Evolutionary conservation across 1,140 invertebrate species (phyloP), one percentile per base, ranked within the genome.

Genomic region (Aricia agestis): DNA sequence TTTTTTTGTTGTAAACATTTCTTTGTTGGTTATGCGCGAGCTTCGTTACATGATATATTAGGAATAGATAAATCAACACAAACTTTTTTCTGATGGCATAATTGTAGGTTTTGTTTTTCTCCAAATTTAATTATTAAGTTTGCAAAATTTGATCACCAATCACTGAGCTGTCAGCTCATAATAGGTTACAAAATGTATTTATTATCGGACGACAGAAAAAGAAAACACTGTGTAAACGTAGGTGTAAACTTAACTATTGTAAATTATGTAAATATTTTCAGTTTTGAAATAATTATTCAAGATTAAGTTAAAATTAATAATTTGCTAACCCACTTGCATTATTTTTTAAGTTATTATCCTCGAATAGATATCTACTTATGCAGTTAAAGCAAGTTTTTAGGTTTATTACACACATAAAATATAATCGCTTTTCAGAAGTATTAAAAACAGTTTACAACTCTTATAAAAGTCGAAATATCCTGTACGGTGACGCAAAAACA

Each of bases 1-100:
- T 69, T 68, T 71, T 70, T 74, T 74, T 73, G 72, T 68, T 66
- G 71, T 73, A 71, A 76, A 70, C 59, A 69, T 61, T 69, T 42
- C 57, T 61, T 68, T 68, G 41, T 68, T 19, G 41, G 42, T 68
- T 36, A 69, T 61, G 68, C 68, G 68, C 32, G 32, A 59, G 52
- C 68, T 18, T 61, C 13, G 10, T 32, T 69, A 59, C 36, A 59
- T 57, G 68, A 69, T 59, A 58, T 59, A 36, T 61, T 59, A 69
- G n/a, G 19, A 32, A 36, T 69, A 18, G 59, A 63, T 63, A 63
- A 19, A 25, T 63, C n/a, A 36, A 36, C 9, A 36, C 36, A 36
- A 9, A 9, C 13, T 52, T 11, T 42, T 52, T 52, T 52, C 6
- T 11, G 36, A 0, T 36, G 45, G 45, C 4, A 52, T 52, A 52